phyloP scores from a whole-genome alignment of 2,113 vertebrate genomes.

The Ceyx margarethae region DNA sequence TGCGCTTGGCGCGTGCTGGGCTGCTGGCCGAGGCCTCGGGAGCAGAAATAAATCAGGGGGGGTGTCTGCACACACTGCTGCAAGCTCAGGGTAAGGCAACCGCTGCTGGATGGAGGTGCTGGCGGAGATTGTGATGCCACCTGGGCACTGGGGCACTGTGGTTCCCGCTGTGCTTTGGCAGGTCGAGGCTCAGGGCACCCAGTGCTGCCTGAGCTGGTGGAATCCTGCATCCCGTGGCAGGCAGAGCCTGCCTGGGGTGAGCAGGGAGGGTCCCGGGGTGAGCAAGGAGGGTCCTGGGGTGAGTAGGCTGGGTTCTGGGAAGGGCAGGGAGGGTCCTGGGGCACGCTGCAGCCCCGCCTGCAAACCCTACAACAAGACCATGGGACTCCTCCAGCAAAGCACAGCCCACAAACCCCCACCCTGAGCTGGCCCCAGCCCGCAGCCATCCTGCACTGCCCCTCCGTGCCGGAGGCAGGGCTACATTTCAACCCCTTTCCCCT shows the following conservation, averaged over 20 bases:
- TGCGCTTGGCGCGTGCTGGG: fast-evolving
- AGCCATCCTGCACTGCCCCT: fast-evolving
- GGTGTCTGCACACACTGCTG: fast-evolving
- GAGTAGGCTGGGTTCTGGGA: no score
- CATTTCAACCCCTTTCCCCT: not conserved
- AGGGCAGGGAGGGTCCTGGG: not conserved
- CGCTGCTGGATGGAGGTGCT: not conserved
- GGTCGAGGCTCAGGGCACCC: not conserved
- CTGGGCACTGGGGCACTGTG: fast-evolving
- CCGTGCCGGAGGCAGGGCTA: fast-evolving
- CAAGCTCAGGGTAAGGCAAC: not conserved
- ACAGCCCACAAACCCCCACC: not conserved
- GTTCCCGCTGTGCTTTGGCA: not conserved
- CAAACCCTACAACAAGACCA: not conserved
- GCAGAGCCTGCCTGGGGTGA: fast-evolving
- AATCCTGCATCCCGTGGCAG: not conserved
- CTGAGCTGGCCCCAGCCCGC: fast-evolving
- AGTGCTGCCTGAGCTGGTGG: not conserved
- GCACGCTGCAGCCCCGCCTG: not conserved
- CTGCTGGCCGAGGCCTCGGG: not conserved
- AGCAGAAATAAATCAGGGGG: not conserved
- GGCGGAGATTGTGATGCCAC: not conserved
- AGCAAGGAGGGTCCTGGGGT: not conserved
- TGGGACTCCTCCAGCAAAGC: not conserved
- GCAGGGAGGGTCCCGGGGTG: fast-evolving